A percentile compares a stretch with the other conserved stretches of the same genome.
Conservation (phyloP, 2,797 vertebrate species). For the Buphagus erythrorhynchus region DNA sequence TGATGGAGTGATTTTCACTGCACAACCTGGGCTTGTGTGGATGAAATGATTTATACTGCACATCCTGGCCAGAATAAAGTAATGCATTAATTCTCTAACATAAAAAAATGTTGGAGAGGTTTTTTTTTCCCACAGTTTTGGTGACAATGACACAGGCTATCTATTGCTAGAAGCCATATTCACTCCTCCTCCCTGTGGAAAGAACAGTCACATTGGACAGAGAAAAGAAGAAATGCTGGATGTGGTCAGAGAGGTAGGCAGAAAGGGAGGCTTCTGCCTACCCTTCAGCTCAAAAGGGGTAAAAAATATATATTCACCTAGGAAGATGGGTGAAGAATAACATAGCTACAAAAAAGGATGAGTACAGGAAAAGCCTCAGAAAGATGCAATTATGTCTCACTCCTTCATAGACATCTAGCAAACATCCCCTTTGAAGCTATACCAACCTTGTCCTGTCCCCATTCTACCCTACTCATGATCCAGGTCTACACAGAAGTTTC, state of each 20-base stretch:
- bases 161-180: background rate
- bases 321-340: background rate
- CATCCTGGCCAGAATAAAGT: background rate
- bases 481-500: background rate
- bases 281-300: background rate
- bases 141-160: background rate
- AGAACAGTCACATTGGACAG: background rate
- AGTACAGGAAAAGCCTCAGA: background rate
- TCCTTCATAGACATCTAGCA: background rate
- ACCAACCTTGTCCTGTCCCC: background rate
- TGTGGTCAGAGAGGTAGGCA: background rate
- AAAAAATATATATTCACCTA: background rate
- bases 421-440: background rate
- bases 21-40: background rate
- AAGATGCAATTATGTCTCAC: background rate
- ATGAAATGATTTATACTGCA: background rate
- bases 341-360: background rate
- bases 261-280: background rate
- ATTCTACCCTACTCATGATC: background rate
- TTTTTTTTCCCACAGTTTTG: accelerated
- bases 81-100: background rate
- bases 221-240: background rate
- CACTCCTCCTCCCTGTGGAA: background rate
- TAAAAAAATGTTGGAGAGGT: background rate
- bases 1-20: background rate